Evolutionary conservation across 2,113 vertebrate species (phyloP), one percentile per base, ranked within the genome.

Genomic region (Amblyopsis rosae): DNA sequence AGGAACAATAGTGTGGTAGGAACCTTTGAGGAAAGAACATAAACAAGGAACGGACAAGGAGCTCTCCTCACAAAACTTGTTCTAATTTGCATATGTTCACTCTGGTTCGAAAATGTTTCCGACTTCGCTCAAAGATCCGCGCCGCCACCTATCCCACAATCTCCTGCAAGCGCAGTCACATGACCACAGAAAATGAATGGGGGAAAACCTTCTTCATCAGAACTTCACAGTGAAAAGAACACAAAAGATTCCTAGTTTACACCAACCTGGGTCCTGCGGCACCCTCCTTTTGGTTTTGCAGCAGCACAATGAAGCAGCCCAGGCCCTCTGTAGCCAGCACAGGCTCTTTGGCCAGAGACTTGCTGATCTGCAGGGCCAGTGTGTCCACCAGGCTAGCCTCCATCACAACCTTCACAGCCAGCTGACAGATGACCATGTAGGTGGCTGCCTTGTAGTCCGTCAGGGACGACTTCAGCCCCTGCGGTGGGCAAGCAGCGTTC

Each of bases 341-440:
- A 0, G 94, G 94, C 6, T 82, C 85, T 77, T 86, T 93, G 26
- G 76, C 66, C 65, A 99, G 78, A 0, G 94, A 94, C 87, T 82
- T 94, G 92, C 92, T 91, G 83, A 99, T 75, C 59, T 94, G 95
- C 1, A 90, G 81, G 3, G 92, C 92, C 70, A 99, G 83, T 0
- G 93, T 90, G 79, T 94, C 90, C 7, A 96, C 91, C 75, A 99
- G 88, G 1, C 89, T 72, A 0, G 82, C 69, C 76, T 96, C 95
- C 93, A 99, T 90, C 16, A 91, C 91, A 66, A 94, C 94, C 88
- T 95, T 97, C 67, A 96, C 94, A 0, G 95, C 93, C 72, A 99
- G 88, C 88, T 99, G 96, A 77, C 93, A 94, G 65, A 97, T 92
- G 15, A 99, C 93, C 96, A 99, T 99, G 74, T 96, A 96, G 0